Conservation (phyloP, 1,140 invertebrate species). For the Drosophila lini region DNA sequence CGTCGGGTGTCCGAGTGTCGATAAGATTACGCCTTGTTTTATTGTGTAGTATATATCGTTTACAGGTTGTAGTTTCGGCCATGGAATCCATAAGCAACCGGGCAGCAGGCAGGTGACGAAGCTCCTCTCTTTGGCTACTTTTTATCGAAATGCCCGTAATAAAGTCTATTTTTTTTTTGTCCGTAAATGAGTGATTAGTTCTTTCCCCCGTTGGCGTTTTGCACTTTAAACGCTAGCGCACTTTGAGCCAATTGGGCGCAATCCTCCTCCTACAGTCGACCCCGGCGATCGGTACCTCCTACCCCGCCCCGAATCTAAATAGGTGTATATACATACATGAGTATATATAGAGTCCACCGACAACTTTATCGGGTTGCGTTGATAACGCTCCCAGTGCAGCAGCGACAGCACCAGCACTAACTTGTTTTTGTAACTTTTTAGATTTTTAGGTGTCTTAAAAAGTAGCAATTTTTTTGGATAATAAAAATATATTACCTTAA, state of each 20-base stretch:
- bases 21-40: constrained; percentile 53
- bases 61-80: constrained; percentile 27
- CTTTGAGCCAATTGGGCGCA: constrained; percentile 58
- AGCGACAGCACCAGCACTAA: background rate
- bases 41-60: constrained; percentile 35
- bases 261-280: constrained; percentile 14
- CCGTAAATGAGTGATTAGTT: constrained; percentile 51
- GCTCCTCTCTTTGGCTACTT: constrained; percentile 7
- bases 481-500: too few species aligned
- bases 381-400: constrained; percentile 13
- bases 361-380: constrained; percentile 23
- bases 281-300: background rate
- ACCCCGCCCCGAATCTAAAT: background rate
- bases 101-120: constrained; percentile 8
- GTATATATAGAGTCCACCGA: background rate
- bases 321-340: background rate
- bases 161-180: constrained; percentile 36
- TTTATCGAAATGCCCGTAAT: constrained; percentile 57
- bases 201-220: constrained; percentile 12
- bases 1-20: constrained; percentile 3
- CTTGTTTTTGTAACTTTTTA: background rate
- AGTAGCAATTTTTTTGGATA: too few species aligned
- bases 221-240: constrained; percentile 59
- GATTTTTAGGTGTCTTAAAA: too few species aligned
- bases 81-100: background rate